Conservation (phyloP, 2,888 invertebrate species). For the Ganaspis brasiliensis region DNA sequence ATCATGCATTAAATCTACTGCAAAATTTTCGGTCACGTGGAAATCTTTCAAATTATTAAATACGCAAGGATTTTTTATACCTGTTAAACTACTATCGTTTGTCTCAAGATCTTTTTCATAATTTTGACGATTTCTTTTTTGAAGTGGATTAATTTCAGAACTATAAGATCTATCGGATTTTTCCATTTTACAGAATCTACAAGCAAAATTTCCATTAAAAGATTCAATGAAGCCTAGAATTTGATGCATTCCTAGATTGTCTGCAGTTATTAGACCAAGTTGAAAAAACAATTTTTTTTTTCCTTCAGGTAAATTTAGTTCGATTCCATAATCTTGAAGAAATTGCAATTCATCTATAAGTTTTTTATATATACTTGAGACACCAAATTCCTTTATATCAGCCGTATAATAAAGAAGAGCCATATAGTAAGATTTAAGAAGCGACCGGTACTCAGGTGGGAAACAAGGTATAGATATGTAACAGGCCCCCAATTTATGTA, state of each 20-base stretch:
- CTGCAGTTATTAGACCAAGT: constrained; percentile 53
- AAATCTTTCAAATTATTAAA: constrained; percentile 42
- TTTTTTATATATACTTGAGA: constrained; percentile 3
- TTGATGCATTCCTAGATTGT: constrained; percentile 42
- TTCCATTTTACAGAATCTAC: constrained; percentile 55
- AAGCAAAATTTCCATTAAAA: constrained; percentile 55
- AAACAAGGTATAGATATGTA: constrained; percentile 45
- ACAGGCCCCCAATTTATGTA: constrained; percentile 44
- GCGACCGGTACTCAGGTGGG: constrained; percentile 44
- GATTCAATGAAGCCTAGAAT: constrained; percentile 48
- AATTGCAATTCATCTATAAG: constrained; percentile 50
- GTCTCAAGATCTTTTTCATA: constrained; percentile 32
- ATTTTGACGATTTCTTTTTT: constrained; percentile 22
- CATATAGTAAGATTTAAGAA: constrained; percentile 33
- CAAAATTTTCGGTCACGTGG: constrained; percentile 46
- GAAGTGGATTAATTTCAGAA: neutral
- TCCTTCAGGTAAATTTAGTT: constrained; percentile 30
- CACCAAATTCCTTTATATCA: constrained; percentile 44
- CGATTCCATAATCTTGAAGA: constrained; percentile 53
- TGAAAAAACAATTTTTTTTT: constrained; percentile 51
- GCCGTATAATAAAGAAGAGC: constrained; percentile 45
- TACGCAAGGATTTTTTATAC: constrained; percentile 44
- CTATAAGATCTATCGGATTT: neutral
- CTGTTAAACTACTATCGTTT: constrained; percentile 35
- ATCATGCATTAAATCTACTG: constrained; percentile 50